Conservation (phyloP, 1,140 invertebrate species). For the Conus betulinus region DNA sequence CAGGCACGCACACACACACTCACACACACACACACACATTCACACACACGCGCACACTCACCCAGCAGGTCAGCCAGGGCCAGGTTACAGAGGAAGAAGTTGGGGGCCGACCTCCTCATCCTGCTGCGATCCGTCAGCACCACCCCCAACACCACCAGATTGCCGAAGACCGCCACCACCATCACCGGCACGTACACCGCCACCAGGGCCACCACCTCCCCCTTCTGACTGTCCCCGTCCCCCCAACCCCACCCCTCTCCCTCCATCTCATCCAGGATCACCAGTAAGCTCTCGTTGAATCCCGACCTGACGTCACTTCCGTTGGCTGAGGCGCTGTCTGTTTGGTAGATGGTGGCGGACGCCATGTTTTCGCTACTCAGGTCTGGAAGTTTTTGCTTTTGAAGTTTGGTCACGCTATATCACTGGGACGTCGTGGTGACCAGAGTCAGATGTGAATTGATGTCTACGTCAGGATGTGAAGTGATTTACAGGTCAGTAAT, state of each 20-base stretch:
- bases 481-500: background rate
- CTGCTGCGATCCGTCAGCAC: conserved; percentile 52
- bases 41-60: conserved; percentile 42
- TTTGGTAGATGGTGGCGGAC: conserved; percentile 2
- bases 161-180: conserved; percentile 59
- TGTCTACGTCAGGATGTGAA: background rate
- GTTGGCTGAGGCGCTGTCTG: conserved; percentile 11
- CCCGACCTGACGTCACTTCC: conserved; percentile 9
- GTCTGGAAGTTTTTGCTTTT: background rate
- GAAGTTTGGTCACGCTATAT: too few species aligned
- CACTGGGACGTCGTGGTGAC: too few species aligned
- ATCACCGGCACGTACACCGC: conserved; percentile 63
- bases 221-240: background rate
- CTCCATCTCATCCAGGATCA: conserved; percentile 24
- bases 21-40: background rate
- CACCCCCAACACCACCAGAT: conserved; percentile 60
- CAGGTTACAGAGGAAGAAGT: conserved; percentile 65
- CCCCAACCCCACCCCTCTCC: background rate
- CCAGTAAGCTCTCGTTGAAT: conserved; percentile 8
- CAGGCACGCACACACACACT: background rate
- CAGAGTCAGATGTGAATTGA: too few species aligned
- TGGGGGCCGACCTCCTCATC: conserved; percentile 57
- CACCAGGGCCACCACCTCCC: conserved; percentile 55
- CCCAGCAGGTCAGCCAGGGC: conserved; percentile 62
- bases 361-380: background rate